Evolutionary conservation across 2,797 vertebrate species (phyloP).

Genomic region (Phalloptychus januarius): DNA sequence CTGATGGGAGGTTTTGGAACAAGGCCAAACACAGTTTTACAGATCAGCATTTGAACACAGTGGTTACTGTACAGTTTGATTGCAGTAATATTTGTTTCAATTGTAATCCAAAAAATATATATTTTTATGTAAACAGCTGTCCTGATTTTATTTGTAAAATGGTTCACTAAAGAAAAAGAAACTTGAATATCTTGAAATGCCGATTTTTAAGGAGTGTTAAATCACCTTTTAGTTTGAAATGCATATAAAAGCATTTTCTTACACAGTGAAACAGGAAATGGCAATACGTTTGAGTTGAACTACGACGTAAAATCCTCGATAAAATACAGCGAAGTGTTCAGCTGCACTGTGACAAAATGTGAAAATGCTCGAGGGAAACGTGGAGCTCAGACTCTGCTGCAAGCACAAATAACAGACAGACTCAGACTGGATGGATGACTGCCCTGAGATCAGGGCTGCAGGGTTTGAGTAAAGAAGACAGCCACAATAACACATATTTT

Average conservation of each 20-base stretch:
- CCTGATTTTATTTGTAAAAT: background rate
- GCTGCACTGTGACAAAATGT: background rate
- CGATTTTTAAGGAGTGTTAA: background rate
- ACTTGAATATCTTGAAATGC: background rate
- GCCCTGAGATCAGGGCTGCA: background rate
- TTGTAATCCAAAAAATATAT: background rate
- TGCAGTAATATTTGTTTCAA: background rate
- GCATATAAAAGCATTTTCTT: background rate
- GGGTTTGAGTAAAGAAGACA: constrained; percentile 19
- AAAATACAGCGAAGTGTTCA: background rate
- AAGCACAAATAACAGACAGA: constrained; percentile 27
- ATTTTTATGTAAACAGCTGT: background rate
- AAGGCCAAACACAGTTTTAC: background rate
- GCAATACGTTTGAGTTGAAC: background rate
- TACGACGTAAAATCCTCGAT: background rate
- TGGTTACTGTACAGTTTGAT: background rate
- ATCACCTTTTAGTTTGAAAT: background rate
- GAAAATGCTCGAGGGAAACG: background rate
- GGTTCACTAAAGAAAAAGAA: background rate
- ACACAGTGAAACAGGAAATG: background rate
- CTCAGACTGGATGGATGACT: constrained; percentile 42
- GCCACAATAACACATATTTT: constrained; percentile 27
- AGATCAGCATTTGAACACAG: background rate
- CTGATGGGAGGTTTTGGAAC: background rate
- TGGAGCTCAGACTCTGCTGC: constrained; percentile 1